Conservation (phyloP, 2,797 vertebrate species). For the Choloepus didactylus region DNA sequence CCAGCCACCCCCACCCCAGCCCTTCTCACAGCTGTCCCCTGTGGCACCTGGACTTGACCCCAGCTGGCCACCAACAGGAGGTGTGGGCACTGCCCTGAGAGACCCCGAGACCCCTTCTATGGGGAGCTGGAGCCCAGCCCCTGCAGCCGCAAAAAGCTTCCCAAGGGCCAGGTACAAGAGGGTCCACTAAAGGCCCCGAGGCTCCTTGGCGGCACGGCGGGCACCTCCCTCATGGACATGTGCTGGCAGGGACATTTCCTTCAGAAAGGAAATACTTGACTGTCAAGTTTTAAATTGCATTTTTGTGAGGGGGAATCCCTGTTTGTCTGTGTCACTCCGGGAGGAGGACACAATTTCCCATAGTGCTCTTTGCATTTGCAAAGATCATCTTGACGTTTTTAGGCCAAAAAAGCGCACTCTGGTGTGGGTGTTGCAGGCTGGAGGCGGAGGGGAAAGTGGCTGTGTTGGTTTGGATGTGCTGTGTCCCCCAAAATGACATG, state of each 20-base stretch:
- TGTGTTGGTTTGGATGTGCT: too few species aligned
- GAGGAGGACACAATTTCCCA: neutral
- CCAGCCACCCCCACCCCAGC: too few species aligned
- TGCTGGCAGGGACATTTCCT: neutral
- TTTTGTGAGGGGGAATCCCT: neutral
- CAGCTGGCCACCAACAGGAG: too few species aligned
- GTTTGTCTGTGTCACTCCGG: neutral
- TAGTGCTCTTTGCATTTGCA: neutral
- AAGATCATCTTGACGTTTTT: neutral
- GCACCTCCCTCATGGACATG: neutral
- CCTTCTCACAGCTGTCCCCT: too few species aligned
- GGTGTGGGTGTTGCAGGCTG: fast-evolving
- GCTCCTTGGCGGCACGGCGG: neutral
- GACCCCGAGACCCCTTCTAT: too few species aligned
- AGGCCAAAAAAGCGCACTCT: neutral
- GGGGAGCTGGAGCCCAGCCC: too few species aligned
- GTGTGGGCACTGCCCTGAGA: too few species aligned
- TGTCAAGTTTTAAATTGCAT: neutral
- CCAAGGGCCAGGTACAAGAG: too few species aligned
- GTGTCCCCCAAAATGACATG: too few species aligned
- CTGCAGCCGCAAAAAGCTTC: too few species aligned
- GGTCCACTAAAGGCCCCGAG: too few species aligned
- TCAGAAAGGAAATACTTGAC: neutral
- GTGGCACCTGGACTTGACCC: too few species aligned
- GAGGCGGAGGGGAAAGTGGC: neutral